These are phyloP conservation scores for Periophthalmodon schlosseri DNA, from an alignment of 2,113 vertebrate species.

Conservation along the genomic window DNA sequence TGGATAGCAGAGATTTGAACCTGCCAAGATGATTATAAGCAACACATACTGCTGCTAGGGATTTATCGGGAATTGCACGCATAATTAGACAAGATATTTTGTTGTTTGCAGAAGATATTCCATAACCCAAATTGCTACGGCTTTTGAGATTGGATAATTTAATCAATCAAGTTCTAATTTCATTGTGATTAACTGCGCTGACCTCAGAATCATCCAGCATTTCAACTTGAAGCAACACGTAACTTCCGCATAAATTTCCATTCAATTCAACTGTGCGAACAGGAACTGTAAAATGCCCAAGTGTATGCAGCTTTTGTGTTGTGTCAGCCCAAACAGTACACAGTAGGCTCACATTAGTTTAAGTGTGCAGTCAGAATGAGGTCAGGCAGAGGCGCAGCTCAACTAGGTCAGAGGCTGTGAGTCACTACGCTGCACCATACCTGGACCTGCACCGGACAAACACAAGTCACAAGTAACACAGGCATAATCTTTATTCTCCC, in stretches of 20 bases:
- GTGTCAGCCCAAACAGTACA: constrained; percentile 22
- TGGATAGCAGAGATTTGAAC: constrained; percentile 46
- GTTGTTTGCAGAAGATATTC: background rate
- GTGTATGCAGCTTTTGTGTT: background rate
- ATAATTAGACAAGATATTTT: background rate
- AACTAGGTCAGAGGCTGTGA: constrained; percentile 66
- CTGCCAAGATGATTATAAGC: constrained; percentile 35
- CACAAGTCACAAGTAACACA: background rate
- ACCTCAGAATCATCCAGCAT: background rate
- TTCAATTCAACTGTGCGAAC: background rate
- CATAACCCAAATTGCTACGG: background rate
- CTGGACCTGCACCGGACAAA: constrained; percentile 24
- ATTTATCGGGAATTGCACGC: background rate
- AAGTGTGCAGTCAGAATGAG: constrained; percentile 59
- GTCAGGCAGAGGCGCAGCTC: constrained; percentile 57
- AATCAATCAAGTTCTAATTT: background rate
- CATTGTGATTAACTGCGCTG: background rate
- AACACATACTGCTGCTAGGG: constrained; percentile 17
- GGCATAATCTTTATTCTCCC: too few relatives aligned
- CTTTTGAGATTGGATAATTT: background rate
- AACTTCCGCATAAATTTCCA: background rate
- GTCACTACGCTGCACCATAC: constrained; percentile 41
- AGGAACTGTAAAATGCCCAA: background rate
- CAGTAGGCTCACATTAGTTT: constrained; percentile 43
- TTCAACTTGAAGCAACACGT: background rate